These are phyloP conservation scores for Hypercompe scribonia DNA, from an alignment of 2,888 invertebrate genomes.

Conservation along the genomic window DNA sequence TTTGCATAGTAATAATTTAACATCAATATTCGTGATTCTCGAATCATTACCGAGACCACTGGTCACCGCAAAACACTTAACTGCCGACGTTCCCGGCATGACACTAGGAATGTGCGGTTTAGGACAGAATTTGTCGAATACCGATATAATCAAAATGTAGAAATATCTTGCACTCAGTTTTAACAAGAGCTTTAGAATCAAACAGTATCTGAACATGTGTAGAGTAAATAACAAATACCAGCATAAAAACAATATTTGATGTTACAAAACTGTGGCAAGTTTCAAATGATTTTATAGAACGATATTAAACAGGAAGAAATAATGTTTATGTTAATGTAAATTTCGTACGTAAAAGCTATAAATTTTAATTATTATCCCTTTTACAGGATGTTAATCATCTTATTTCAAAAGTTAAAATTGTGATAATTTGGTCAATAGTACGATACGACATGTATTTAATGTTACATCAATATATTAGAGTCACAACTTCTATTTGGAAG, in stretches of 20 bases:
- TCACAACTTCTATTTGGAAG: background rate
- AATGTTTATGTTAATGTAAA: slow-evolving; percentile 11
- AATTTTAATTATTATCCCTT: slow-evolving; percentile 6
- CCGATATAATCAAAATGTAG: slow-evolving; percentile 43
- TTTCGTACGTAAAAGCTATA: background rate
- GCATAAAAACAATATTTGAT: slow-evolving; percentile 12
- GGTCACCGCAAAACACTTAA: slow-evolving; percentile 23
- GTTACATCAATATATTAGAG: background rate
- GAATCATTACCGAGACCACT: slow-evolving; percentile 23
- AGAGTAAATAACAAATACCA: slow-evolving; percentile 22
- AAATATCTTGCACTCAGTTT: slow-evolving; percentile 48
- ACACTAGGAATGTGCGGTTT: slow-evolving; percentile 7
- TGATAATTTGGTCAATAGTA: too few species aligned
- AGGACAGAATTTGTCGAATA: slow-evolving; percentile 21
- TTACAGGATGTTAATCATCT: background rate
- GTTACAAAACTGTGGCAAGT: slow-evolving; percentile 12
- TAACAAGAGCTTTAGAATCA: slow-evolving; percentile 48
- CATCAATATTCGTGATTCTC: slow-evolving; percentile 25
- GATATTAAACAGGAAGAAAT: background rate
- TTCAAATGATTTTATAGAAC: slow-evolving; percentile 22
- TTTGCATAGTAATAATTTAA: slow-evolving; percentile 37
- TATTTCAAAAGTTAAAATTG: too few species aligned
- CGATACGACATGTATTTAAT: background rate
- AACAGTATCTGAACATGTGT: slow-evolving; percentile 27
- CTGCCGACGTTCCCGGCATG: background rate